Evolutionary conservation across 2,113 vertebrate species (phyloP).

Genomic region (Oxyura jamaicensis): DNA sequence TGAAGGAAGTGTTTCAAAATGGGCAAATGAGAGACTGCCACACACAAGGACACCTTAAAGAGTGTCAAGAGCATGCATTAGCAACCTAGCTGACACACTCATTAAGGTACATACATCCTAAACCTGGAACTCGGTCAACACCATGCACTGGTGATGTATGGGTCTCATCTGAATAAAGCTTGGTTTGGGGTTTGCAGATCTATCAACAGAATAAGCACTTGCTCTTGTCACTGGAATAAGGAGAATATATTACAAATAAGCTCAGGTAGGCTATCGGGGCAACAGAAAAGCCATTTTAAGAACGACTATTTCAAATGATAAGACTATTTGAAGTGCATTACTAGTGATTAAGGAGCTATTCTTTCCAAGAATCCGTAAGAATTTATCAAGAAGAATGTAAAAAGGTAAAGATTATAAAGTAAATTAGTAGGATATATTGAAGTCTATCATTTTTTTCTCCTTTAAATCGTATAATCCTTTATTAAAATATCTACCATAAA

Average conservation of each 20-base stretch:
- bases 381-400: slow-evolving; percentile 14
- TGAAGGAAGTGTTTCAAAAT: neutral
- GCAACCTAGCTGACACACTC: neutral
- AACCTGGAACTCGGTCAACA: neutral
- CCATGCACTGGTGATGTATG: neutral
- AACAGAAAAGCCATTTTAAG: slow-evolving; percentile 10
- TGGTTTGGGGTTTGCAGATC: neutral
- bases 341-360: slow-evolving; percentile 12
- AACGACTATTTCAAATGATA: slow-evolving; percentile 7
- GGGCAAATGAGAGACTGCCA: neutral
- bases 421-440: slow-evolving; percentile 7
- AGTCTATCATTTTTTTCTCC: neutral
- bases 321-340: neutral
- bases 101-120: neutral
- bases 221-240: neutral
- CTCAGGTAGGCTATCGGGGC: neutral
- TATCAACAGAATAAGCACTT: neutral
- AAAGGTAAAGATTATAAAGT: slow-evolving; percentile 14
- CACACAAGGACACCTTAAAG: neutral
- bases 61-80: neutral
- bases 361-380: slow-evolving; percentile 28
- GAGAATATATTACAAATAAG: neutral
- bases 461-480: slow-evolving; percentile 23
- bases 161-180: neutral
- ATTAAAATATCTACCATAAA: slow-evolving; percentile 32